Conservation (phyloP, 2,888 invertebrate species). For the Tenthredo amoena region DNA sequence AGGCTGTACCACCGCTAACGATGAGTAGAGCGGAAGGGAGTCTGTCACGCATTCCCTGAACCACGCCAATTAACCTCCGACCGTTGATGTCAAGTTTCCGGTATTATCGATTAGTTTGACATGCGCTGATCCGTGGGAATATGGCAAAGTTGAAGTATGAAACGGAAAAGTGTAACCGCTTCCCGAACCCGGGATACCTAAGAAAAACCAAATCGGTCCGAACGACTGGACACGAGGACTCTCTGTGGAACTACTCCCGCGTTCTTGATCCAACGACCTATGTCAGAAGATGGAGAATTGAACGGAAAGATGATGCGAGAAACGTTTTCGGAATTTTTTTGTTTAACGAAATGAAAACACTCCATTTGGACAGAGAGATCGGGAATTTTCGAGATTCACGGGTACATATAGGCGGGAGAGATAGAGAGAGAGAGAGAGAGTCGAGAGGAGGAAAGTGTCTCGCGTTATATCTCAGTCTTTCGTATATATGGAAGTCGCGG, state of each 20-base stretch:
- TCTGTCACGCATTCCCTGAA: not conserved
- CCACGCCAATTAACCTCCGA: constrained; percentile 4
- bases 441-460: not conserved
- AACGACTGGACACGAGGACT: not conserved
- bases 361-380: not conserved
- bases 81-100: not conserved
- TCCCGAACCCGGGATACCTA: not conserved
- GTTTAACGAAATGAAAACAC: not conserved
- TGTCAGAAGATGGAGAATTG: not conserved
- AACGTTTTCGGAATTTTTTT: not conserved
- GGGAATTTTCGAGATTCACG: not conserved
- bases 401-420: not conserved
- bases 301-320: not conserved
- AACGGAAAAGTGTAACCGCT: not conserved
- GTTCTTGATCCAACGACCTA: not conserved
- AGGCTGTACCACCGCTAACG: not conserved
- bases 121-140: not conserved
- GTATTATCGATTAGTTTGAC: not conserved
- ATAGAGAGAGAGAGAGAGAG: too few relatives aligned
- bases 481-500: not conserved
- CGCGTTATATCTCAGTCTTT: not conserved
- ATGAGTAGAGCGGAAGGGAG: constrained; percentile 2
- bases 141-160: not conserved
- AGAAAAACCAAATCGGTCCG: not conserved
- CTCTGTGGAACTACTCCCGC: constrained; percentile 1